Percentiles rank a stretch among this genome's conserved stretches.
These are phyloP conservation scores for Tauraco erythrolophus DNA, from an alignment of 2,113 vertebrate genomes.

Conservation along the genomic window DNA sequence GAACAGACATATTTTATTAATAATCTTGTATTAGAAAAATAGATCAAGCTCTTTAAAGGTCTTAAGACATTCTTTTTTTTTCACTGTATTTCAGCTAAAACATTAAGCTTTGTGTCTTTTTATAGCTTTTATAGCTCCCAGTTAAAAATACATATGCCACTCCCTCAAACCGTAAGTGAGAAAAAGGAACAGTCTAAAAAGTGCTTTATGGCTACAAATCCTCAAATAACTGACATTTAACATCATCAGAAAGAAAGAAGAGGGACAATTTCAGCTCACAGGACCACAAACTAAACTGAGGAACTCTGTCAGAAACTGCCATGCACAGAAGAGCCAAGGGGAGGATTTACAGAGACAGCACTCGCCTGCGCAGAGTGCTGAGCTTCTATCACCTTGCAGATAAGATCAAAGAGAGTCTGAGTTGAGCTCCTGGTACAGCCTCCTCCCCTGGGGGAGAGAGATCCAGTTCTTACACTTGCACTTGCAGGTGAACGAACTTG, in stretches of 20 bases:
- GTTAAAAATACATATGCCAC: conserved; percentile 33
- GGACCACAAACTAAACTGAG: background rate
- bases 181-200: conserved; percentile 2
- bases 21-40: background rate
- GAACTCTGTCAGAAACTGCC: background rate
- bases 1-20: background rate
- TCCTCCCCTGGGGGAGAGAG: background rate
- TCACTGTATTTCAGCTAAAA: background rate
- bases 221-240: conserved; percentile 19
- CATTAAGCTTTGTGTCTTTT: background rate
- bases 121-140: background rate
- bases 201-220: background rate
- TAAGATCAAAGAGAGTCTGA: background rate
- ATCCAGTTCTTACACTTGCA: background rate
- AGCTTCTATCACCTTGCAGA: background rate
- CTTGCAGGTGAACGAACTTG: background rate
- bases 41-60: background rate
- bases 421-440: background rate
- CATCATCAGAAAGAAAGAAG: background rate
- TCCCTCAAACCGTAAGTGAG: background rate
- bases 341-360: background rate
- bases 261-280: background rate
- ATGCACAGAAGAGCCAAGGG: background rate
- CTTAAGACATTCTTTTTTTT: background rate
- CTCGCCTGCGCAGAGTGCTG: background rate